Conservation (phyloP, 2,888 invertebrate species). For the Microdon myrmicae region DNA sequence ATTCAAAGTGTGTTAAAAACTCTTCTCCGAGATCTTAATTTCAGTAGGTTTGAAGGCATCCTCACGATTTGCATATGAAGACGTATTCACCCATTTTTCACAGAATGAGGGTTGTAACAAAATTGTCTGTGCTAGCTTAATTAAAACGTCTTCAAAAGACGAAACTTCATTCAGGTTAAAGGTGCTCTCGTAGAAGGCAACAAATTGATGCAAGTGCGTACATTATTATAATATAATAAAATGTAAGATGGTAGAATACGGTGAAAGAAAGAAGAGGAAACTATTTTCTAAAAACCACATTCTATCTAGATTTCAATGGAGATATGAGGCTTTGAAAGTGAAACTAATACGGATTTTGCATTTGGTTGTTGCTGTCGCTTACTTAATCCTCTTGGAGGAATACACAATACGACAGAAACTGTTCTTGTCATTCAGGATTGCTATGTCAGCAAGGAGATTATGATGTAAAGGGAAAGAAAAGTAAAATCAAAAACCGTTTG, state of each 20-base stretch:
- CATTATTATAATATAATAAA: not conserved
- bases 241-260: no score
- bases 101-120: no score
- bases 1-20: no score
- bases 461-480: conserved; percentile 8
- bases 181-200: not conserved
- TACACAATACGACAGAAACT: conserved; percentile 1
- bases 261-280: conserved; percentile 1
- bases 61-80: not conserved
- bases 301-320: conserved; percentile 1
- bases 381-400: no score
- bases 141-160: conserved; percentile 14
- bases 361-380: no score
- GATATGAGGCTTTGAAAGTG: not conserved
- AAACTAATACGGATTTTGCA: conserved; percentile 2
- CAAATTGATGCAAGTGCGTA: not conserved
- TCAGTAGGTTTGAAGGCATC: not conserved
- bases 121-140: no score
- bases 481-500: conserved; percentile 32
- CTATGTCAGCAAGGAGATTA: not conserved
- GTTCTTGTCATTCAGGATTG: conserved; percentile 4
- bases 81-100: no score
- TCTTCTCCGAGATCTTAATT: not conserved
- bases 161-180: not conserved
- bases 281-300: not conserved